These are phyloP conservation scores for Hippoglossus hippoglossus DNA, from an alignment of 2,797 vertebrate genomes.

Conservation along the genomic window DNA sequence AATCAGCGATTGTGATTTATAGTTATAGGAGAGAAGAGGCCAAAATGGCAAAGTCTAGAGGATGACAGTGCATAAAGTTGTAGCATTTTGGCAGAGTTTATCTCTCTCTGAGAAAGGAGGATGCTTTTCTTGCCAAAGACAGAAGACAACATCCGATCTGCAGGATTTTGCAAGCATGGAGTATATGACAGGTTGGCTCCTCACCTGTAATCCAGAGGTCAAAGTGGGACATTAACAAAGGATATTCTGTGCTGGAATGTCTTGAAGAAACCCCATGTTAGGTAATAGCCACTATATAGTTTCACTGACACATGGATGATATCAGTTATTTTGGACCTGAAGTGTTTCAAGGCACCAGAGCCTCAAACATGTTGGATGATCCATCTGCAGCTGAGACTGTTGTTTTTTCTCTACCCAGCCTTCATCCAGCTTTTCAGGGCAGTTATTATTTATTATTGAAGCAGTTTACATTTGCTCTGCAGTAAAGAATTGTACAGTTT, in stretches of 20 bases:
- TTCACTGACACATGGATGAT: slow-evolving; percentile 7
- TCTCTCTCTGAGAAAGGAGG: slow-evolving; percentile 11
- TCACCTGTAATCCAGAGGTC: slow-evolving; percentile 22
- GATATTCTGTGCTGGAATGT: slow-evolving; percentile 12
- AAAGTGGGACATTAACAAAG: not conserved
- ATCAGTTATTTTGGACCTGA: not conserved
- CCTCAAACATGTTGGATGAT: not conserved
- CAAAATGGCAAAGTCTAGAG: slow-evolving; percentile 29
- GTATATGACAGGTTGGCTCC: slow-evolving; percentile 6
- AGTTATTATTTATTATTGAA: not conserved
- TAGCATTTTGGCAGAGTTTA: slow-evolving; percentile 25
- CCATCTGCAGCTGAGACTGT: no score
- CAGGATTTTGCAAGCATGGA: slow-evolving; percentile 14
- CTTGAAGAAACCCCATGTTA: slow-evolving; percentile 3
- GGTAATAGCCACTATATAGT: not conserved
- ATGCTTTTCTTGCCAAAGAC: slow-evolving; percentile 21
- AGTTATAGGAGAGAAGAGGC: slow-evolving; percentile 18
- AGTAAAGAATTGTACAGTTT: no score
- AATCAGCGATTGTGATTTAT: slow-evolving; percentile 9
- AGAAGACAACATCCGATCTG: slow-evolving; percentile 31
- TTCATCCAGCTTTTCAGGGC: not conserved
- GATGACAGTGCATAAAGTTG: slow-evolving; percentile 31
- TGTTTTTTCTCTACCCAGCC: no score
- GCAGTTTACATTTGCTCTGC: no score
- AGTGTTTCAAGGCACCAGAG: not conserved